phyloP scores from a whole-genome alignment of 2,797 vertebrate species.

The Melanotaenia pygmaea region DNA sequence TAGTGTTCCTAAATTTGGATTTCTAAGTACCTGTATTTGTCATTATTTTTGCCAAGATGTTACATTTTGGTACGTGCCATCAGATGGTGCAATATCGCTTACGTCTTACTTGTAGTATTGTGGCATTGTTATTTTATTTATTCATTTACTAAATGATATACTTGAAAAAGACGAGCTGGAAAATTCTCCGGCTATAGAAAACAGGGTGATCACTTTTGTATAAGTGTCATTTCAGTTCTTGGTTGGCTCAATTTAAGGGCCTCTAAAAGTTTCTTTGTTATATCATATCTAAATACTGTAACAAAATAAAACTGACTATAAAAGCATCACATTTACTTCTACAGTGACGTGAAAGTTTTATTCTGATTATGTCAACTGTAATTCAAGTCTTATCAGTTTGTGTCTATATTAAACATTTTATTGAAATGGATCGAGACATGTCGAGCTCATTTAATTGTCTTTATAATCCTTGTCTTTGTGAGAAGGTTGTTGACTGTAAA shows the following conservation, averaged over 20 bases:
- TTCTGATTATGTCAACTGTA: slow-evolving; percentile 21
- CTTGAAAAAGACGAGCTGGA: slow-evolving; percentile 79
- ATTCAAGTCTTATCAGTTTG: not conserved
- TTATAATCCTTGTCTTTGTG: not conserved
- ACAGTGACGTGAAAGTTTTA: not conserved
- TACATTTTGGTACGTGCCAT: slow-evolving; percentile 71
- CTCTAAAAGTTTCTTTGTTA: slow-evolving; percentile 7
- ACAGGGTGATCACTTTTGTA: slow-evolving; percentile 56
- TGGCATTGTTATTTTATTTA: slow-evolving; percentile 61
- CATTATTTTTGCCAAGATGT: slow-evolving; percentile 62
- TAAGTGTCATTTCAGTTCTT: slow-evolving; percentile 56
- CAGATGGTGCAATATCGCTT: slow-evolving; percentile 76
- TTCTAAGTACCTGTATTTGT: slow-evolving; percentile 65
- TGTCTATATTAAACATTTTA: not conserved
- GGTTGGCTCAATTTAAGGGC: slow-evolving; percentile 27
- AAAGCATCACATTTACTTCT: not conserved
- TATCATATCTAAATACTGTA: slow-evolving; percentile 40
- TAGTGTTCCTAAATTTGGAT: slow-evolving; percentile 41
- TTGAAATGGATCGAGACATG: too few relatives aligned
- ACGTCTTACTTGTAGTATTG: slow-evolving; percentile 53
- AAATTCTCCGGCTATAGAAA: slow-evolving; percentile 55
- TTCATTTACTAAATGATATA: slow-evolving; percentile 64
- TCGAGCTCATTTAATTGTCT: not conserved
- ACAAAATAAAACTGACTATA: slow-evolving; percentile 2
- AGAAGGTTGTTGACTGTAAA: not conserved